Base-by-base conservation (phyloP, 1,140 invertebrate genomes). In the Drosophila pectinifera region DNA sequence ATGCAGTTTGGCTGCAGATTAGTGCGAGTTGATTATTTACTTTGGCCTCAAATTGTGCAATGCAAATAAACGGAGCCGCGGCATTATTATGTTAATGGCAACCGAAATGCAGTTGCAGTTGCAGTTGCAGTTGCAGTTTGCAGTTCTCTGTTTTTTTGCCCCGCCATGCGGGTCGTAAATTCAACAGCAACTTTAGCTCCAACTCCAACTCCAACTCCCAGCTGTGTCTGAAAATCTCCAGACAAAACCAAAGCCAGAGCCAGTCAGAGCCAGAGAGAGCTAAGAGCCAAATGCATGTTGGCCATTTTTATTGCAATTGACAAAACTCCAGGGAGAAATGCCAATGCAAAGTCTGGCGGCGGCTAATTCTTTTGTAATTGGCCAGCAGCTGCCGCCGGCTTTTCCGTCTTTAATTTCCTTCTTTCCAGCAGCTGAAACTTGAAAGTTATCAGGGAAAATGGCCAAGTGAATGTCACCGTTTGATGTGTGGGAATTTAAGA, bases 151-250 rank as follows among this genome's bases (percentile, higher is more conserved):
- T 7, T 28, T 28, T 28, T 28, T 42, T 56, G 49, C 36, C 46
- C 28, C 65, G 18, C 82, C 78, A 84, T 77, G 73, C 75, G 83
- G 80, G 73, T 73, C 82, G 78, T 78, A 86, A 81, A 80, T 86
- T 80, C 54, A 69, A 49, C 49, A 24, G 18, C 53, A 75, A 51
- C 48, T 31, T 31, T 49, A 51, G 53, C 48, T 57, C 18, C 55
- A 26, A 22, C 54, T 51, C 11, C 38, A 65, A 24, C 28, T 57
- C 28, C 28, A 14, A 24, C 46, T 61, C 49, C 24, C 36, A 54
- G n/a, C 16, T 26, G 20, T 31, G 34, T 14, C 57, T 63, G 58
- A 63, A 65, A 36, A 24, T 46, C 31, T 46, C n/a, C 61, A n/a
- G 14, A 34, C 62, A 51, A 53, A 39, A 51, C 55, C 67, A 63